A percentile compares a stretch with the other conserved stretches of the same genome.
Conservation (phyloP, 1,140 invertebrate genomes). For the Odontomachus brunneus region DNA sequence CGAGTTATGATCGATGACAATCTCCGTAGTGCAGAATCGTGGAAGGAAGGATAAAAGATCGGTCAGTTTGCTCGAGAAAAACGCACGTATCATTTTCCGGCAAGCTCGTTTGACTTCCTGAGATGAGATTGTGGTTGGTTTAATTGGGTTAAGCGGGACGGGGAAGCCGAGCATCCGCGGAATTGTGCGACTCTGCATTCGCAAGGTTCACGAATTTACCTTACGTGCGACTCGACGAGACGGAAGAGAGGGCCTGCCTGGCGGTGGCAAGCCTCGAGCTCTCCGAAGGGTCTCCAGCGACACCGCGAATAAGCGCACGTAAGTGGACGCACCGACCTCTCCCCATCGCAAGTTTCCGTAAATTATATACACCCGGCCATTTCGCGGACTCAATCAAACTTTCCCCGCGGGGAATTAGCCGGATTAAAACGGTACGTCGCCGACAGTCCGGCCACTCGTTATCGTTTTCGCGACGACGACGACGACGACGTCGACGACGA, state of each 20-base stretch:
- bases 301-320: neutral
- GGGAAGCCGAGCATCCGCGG: neutral
- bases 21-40: conserved; percentile 26
- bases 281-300: neutral
- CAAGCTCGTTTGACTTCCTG: conserved; percentile 39
- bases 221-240: neutral
- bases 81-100: too few relatives aligned
- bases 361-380: conserved; percentile 45
- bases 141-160: conserved; percentile 63
- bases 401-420: conserved; percentile 50
- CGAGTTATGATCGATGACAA: conserved; percentile 45
- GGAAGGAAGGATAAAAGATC: conserved; percentile 32
- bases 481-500: neutral
- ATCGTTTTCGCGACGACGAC: conserved; percentile 58
- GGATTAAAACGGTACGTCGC: conserved; percentile 58
- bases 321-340: neutral
- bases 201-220: neutral
- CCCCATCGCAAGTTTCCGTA: conserved; percentile 22
- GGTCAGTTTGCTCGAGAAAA: conserved; percentile 30
- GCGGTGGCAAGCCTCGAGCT: neutral
- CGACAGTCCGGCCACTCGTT: conserved; percentile 47
- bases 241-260: neutral
- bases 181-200: conserved; percentile 17
- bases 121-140: conserved; percentile 59
- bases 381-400: conserved; percentile 64